phyloP scores from a whole-genome alignment of 2,888 invertebrate genomes.

The Acronicta leporina region DNA sequence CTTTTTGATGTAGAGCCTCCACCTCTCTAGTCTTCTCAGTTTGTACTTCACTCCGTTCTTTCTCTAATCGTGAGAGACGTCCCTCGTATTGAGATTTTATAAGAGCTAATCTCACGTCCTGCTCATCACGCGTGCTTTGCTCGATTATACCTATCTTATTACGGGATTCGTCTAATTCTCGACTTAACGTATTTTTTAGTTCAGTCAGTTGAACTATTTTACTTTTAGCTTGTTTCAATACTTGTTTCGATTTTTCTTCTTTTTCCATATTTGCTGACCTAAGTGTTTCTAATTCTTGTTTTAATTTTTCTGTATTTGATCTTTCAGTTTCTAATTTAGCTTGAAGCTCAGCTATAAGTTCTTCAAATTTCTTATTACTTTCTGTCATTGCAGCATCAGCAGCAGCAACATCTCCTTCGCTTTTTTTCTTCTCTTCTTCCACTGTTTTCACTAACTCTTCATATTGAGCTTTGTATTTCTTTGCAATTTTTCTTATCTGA shows the following conservation, averaged over 20 bases:
- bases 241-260: conserved; percentile 91
- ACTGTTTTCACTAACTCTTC: conserved; percentile 92
- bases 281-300: conserved; percentile 90
- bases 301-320: conserved; percentile 90
- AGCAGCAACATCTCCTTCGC: conserved; percentile 87
- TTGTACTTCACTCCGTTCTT: conserved; percentile 91
- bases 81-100: conserved; percentile 92
- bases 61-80: conserved; percentile 91
- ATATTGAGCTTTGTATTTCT: conserved; percentile 96
- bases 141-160: conserved; percentile 85
- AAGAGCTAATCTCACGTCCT: conserved; percentile 88
- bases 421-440: conserved; percentile 90
- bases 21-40: conserved; percentile 90
- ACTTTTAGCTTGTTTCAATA: conserved; percentile 93
- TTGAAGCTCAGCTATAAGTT: conserved; percentile 80
- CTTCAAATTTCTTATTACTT: conserved; percentile 86
- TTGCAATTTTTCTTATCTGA: conserved; percentile 96
- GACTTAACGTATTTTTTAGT: conserved; percentile 89
- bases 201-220: conserved; percentile 93
- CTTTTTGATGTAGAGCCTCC: conserved; percentile 92
- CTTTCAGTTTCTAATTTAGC: conserved; percentile 82
- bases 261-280: conserved; percentile 88
- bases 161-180: conserved; percentile 89
- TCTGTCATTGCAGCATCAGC: conserved; percentile 82
- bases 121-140: conserved; percentile 87